Conservation (phyloP, 92 coral and sea anemone species). For the Umimayanthus kanabou region DNA sequence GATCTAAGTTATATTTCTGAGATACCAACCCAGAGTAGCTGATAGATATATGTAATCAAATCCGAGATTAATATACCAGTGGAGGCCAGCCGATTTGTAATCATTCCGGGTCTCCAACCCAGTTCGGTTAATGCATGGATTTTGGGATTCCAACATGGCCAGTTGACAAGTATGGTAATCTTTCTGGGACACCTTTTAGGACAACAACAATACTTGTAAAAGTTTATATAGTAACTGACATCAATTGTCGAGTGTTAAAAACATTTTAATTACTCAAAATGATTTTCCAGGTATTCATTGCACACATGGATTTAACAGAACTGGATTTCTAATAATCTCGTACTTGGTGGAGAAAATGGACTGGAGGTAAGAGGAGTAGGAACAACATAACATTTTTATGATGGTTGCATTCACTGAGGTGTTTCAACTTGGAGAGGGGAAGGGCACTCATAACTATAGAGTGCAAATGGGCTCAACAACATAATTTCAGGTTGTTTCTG, state of each 20-base stretch:
- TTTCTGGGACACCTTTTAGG: neutral
- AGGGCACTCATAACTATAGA: too few relatives aligned
- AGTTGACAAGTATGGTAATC: neutral
- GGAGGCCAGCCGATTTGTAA: neutral
- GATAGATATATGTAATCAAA: too few relatives aligned
- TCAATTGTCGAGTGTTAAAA: too few relatives aligned
- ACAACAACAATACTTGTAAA: neutral
- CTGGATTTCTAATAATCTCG: conserved; percentile 90
- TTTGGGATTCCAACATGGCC: neutral
- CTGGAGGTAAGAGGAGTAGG: conserved; percentile 73
- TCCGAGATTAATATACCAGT: neutral
- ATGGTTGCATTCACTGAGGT: too few relatives aligned
- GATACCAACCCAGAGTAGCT: too few relatives aligned
- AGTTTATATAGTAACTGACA: neutral
- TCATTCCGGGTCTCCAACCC: neutral
- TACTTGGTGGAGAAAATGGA: conserved; percentile 84
- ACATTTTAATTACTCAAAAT: neutral
- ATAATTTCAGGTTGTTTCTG: too few relatives aligned
- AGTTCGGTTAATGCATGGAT: neutral
- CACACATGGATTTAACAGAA: conserved; percentile 97
- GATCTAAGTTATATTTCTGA: neutral
- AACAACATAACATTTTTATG: too few relatives aligned
- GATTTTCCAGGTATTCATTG: conserved; percentile 83
- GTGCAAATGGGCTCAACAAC: too few relatives aligned
- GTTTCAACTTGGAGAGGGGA: too few relatives aligned